These are phyloP conservation scores for Cercocebus atys DNA, from an alignment of 2,113 vertebrate species.

Conservation along the genomic window DNA sequence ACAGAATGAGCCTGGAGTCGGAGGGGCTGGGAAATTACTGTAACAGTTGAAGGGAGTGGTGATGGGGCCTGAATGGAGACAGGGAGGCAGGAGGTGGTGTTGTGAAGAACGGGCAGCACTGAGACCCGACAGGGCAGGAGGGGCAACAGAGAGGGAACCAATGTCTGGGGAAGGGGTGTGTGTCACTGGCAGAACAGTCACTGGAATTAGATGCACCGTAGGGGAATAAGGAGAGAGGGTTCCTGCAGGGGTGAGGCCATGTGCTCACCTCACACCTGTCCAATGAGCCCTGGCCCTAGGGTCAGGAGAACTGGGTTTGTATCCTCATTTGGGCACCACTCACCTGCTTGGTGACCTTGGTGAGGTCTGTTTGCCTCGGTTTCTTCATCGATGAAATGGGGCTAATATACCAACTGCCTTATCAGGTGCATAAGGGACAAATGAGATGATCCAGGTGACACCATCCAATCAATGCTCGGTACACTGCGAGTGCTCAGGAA, in stretches of 20 bases:
- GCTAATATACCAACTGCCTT: background rate
- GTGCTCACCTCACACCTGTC: background rate
- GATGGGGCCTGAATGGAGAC: background rate
- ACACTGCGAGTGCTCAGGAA: background rate
- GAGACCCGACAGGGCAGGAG: background rate
- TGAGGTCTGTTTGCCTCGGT: background rate
- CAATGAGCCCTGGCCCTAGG: background rate
- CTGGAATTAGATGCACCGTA: background rate
- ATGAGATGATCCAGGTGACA: background rate
- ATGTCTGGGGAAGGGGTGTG: fast-evolving
- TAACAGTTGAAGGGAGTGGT: background rate
- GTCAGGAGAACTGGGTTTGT: background rate
- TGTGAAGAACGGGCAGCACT: background rate
- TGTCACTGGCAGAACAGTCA: no score
- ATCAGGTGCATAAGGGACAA: background rate
- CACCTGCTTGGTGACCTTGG: background rate
- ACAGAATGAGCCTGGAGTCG: background rate
- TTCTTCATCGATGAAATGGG: background rate
- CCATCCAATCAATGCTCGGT: background rate
- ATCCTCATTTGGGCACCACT: background rate
- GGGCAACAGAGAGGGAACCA: background rate
- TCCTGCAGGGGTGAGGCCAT: fast-evolving
- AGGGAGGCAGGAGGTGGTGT: background rate
- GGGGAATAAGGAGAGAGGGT: background rate
- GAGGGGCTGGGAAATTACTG: background rate